A percentile compares a stretch with the other conserved stretches of the same genome.
phyloP scores from a whole-genome alignment of 2,797 vertebrate genomes.

The Brachyrhaphis roseni region DNA sequence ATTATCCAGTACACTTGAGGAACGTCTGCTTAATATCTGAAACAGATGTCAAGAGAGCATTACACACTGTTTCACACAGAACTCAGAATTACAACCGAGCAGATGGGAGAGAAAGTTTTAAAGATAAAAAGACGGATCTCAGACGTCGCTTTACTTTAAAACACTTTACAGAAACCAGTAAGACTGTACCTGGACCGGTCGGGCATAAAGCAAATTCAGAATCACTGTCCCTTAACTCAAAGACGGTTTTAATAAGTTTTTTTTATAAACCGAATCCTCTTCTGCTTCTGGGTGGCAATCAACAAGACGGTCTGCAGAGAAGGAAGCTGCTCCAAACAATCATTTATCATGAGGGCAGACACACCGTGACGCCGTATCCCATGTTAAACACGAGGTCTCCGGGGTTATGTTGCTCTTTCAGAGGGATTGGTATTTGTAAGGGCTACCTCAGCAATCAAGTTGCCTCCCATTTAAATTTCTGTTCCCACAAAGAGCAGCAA shows the following conservation, averaged over 20 bases:
- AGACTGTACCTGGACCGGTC: background rate
- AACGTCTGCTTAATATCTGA: background rate
- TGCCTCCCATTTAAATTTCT: constrained; percentile 13
- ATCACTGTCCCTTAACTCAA: constrained; percentile 3
- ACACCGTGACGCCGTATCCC: constrained; percentile 43
- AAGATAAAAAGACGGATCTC: too few relatives aligned
- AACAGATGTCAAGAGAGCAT: constrained; percentile 1
- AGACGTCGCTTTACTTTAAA: background rate
- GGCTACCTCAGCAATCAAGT: constrained; percentile 30
- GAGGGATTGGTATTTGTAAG: constrained; percentile 45
- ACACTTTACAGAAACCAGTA: background rate
- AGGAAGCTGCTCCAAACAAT: constrained; percentile 53
- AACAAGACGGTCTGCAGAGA: constrained; percentile 63
- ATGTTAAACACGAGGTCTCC: constrained; percentile 57
- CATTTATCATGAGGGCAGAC: constrained; percentile 63
- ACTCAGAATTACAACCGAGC: background rate
- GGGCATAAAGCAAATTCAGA: background rate
- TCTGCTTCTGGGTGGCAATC: constrained; percentile 53
- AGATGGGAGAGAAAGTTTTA: background rate
- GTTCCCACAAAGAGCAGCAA: constrained; percentile 22
- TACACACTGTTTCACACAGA: background rate
- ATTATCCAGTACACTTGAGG: background rate
- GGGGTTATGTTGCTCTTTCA: constrained; percentile 56
- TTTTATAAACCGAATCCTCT: constrained; percentile 14
- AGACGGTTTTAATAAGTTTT: background rate